Percentiles rank a stretch among this genome's conserved stretches.
phyloP scores from a whole-genome alignment of 2,113 vertebrate genomes.

The Bubo blakistoni region DNA sequence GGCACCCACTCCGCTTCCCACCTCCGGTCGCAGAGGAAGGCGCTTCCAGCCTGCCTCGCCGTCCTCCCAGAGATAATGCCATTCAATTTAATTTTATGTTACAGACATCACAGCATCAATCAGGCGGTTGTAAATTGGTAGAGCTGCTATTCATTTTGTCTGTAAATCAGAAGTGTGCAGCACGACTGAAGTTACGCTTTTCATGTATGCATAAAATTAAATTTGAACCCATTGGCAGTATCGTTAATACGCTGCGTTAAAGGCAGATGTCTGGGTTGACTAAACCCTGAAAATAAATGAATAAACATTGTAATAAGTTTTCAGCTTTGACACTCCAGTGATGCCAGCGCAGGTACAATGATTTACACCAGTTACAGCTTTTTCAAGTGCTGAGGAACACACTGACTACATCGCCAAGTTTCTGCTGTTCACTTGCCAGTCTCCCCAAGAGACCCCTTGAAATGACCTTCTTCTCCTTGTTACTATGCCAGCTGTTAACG shows the following conservation, averaged over 20 bases:
- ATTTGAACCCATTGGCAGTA: not conserved
- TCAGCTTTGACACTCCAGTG: not conserved
- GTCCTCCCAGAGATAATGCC: not conserved
- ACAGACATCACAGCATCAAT: not conserved
- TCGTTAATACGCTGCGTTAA: not conserved
- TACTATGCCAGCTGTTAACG: fast-evolving
- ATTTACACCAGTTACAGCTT: not conserved
- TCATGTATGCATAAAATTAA: not conserved
- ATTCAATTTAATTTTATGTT: not conserved
- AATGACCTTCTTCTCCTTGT: not conserved
- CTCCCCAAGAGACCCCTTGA: not conserved
- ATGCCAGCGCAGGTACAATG: not conserved
- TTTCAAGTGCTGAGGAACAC: not conserved
- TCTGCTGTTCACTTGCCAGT: not conserved
- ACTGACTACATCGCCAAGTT: not conserved
- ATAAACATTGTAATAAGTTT: not conserved
- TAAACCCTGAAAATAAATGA: not conserved
- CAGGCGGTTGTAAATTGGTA: not conserved
- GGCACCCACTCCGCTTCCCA: not conserved
- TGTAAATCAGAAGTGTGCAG: not conserved
- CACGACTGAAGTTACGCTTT: not conserved
- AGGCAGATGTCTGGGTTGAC: not conserved
- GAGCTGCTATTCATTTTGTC: not conserved
- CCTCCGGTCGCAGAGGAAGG: fast-evolving
- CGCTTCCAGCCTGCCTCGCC: not conserved